Evolutionary conservation across 35 echinoderm and acorn worm genomes (phyloP).

Genomic region (Hemicentrotus pulcherrimus): DNA sequence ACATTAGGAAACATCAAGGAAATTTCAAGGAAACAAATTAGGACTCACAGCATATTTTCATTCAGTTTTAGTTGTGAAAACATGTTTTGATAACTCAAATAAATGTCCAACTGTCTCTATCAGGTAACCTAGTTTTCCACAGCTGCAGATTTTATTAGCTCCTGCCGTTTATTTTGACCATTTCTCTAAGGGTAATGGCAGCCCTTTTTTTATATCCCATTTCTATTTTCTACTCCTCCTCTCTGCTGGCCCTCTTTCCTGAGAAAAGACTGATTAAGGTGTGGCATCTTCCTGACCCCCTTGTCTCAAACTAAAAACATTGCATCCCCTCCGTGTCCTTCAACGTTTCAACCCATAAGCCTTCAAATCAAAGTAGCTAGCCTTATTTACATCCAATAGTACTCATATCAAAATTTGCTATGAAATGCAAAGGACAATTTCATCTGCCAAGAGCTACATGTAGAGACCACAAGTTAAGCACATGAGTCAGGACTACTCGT

Average conservation of each 20-base stretch:
- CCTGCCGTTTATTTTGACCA: background rate
- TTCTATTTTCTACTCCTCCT: background rate
- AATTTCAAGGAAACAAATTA: too few species aligned
- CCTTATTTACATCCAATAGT: background rate
- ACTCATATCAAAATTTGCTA: background rate
- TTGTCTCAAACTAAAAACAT: background rate
- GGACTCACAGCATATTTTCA: too few species aligned
- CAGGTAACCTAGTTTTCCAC: background rate
- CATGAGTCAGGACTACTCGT: too few species aligned
- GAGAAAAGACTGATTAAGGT: conserved; percentile 1
- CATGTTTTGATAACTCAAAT: too few species aligned
- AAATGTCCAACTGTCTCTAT: background rate
- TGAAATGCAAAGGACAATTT: background rate
- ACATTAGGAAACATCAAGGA: too few species aligned
- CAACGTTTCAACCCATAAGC: background rate
- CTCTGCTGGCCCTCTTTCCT: conserved; percentile 5
- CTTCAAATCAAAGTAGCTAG: background rate
- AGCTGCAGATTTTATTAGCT: background rate
- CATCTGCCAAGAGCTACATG: too few species aligned
- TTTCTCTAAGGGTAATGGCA: background rate
- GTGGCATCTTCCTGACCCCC: conserved; percentile 7
- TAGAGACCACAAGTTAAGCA: too few species aligned
- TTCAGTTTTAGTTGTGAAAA: too few species aligned
- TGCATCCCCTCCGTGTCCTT: background rate
- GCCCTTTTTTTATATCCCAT: background rate